Percentiles rank a stretch among this genome's conserved stretches.
These are phyloP conservation scores for Dryobota labecula DNA, from an alignment of 2,888 invertebrate species.

Conservation along the genomic window DNA sequence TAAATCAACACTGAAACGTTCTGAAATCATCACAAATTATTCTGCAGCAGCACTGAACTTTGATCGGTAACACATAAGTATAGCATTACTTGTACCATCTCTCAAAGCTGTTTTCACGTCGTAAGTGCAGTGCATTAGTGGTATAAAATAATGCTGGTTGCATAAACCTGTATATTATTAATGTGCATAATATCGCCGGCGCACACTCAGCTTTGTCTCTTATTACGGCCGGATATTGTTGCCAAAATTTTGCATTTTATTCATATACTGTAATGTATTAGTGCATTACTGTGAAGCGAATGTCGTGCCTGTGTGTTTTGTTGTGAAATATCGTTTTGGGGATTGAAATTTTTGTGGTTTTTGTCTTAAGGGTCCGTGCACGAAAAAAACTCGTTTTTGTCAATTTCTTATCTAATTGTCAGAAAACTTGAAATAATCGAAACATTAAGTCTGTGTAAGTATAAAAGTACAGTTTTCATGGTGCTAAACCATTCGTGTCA, in stretches of 20 bases:
- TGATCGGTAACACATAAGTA: slow-evolving; percentile 4
- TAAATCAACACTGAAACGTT: slow-evolving; percentile 5
- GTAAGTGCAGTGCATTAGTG: slow-evolving; percentile 61
- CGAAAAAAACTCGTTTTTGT: too few species aligned
- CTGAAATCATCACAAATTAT: slow-evolving; percentile 4
- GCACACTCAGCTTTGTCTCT: slow-evolving; percentile 73
- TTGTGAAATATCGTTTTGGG: slow-evolving; percentile 17
- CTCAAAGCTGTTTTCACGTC: slow-evolving; percentile 46
- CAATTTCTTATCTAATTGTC: too few species aligned
- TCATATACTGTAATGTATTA: slow-evolving; percentile 65
- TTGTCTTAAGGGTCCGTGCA: too few species aligned
- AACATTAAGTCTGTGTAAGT: too few species aligned
- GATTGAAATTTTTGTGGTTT: slow-evolving; percentile 17
- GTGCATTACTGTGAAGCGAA: slow-evolving; percentile 52
- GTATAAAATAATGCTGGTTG: slow-evolving; percentile 62
- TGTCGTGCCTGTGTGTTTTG: slow-evolving; percentile 45
- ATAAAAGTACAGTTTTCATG: too few species aligned
- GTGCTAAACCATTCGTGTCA: too few species aligned
- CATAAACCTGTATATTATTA: slow-evolving; percentile 71
- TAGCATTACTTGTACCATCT: slow-evolving; percentile 34
- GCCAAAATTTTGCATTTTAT: slow-evolving; percentile 77
- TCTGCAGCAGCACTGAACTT: slow-evolving; percentile 14
- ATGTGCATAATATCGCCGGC: slow-evolving; percentile 72
- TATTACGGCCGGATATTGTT: slow-evolving; percentile 72
- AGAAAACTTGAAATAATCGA: too few species aligned